Percentiles rank a stretch among this genome's conserved stretches.
Evolutionary conservation across 2,888 invertebrate species (phyloP).

Genomic region (Athalia rosae): DNA sequence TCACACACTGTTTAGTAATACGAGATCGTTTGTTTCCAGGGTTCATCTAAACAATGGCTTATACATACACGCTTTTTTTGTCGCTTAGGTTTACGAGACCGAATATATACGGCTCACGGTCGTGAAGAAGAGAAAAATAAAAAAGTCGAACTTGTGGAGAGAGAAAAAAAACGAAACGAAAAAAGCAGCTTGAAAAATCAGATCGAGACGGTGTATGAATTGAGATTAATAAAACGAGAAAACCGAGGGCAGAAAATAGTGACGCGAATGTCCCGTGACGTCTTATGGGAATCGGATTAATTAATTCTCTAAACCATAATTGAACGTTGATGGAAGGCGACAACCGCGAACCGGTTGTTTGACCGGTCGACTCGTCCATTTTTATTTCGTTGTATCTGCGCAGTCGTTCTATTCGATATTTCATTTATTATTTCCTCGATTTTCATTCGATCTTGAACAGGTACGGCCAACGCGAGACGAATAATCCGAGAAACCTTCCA

Average conservation of each 20-base stretch:
- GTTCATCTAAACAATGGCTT: not conserved
- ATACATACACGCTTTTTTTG: not conserved
- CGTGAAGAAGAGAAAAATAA: not conserved
- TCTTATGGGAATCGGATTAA: slow-evolving; percentile 24
- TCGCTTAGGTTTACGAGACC: not conserved
- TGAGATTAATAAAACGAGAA: no score
- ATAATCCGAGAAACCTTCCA: slow-evolving; percentile 4
- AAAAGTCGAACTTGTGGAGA: not conserved
- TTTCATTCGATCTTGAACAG: not conserved
- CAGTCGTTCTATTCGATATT: no score
- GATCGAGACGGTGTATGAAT: no score
- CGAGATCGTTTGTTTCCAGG: not conserved
- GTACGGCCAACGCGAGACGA: not conserved
- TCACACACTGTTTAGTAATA: slow-evolving; percentile 20
- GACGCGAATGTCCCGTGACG: not conserved
- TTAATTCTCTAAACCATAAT: slow-evolving; percentile 23
- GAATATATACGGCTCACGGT: not conserved
- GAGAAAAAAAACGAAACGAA: not conserved
- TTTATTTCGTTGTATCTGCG: not conserved
- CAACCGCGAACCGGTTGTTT: slow-evolving; percentile 3
- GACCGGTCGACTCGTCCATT: slow-evolving; percentile 7
- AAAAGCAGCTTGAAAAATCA: not conserved
- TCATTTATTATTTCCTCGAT: not conserved
- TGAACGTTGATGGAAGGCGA: slow-evolving; percentile 18
- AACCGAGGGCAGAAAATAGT: no score